Base-by-base conservation (phyloP, 2,888 invertebrate genomes). In the Tridacna gigas region DNA sequence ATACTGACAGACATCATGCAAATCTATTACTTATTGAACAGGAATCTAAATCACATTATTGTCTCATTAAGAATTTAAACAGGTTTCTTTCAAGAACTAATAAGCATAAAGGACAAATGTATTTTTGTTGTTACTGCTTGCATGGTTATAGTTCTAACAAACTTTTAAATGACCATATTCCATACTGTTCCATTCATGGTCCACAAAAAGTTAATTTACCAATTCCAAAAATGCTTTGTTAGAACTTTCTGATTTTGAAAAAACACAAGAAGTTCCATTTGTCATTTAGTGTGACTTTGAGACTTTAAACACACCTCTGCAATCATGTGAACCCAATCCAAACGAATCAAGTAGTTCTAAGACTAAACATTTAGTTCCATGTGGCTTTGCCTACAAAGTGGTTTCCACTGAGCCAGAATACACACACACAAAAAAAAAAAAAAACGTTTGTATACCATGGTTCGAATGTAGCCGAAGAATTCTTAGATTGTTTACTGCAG, bases 21-120 rank as follows among this genome's bases (percentile, higher is more conserved):
- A 76, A 86, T 78, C 81, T 86, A 71, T 45, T 88, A 28, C 84
- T 48, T 47, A 67, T 84, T 66, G 81, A 28, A 63, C 47, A 56
- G 22, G 74, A 48, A 48, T 56, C 74, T 37, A 77, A 47, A 9
- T 66, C 81, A 4, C 88, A 86, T 63, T 88, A 84, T 56, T 82
- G 83, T 74, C 74, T 88, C 28, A 88, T 86, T 45, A 86, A 26
- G 22, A 45, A 88, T 61, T 74, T 88, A 9, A 84, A 86, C 60
- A 20, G 84, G 0, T 88, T 88, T 69, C 71, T 88, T 22, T 84
- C 74, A 37, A 47, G 82, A 47, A 74, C 79, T 25, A 84, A 83
- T 20, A 74, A 18, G 4, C 61, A 74, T 63, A 47, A 76, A 28
- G 65, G 26, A 48, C 20, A 47, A 51, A 60, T n/a, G 28, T 71